A percentile compares a stretch with the other conserved stretches of the same genome.
These are phyloP conservation scores for Pseudococcus viburni DNA, from an alignment of 2,888 invertebrate genomes.

Conservation along the genomic window DNA sequence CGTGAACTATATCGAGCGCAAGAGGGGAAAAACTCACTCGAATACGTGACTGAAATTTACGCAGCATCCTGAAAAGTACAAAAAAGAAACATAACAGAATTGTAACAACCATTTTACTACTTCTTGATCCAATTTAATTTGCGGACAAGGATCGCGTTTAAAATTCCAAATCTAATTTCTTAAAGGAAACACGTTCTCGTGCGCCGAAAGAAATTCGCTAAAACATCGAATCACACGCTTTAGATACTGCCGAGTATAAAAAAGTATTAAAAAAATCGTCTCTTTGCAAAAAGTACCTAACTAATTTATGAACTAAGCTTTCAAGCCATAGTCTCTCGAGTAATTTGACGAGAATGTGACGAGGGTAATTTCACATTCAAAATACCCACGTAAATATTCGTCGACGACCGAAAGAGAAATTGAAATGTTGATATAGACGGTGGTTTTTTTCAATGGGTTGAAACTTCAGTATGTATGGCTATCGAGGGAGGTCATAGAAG, in stretches of 20 bases:
- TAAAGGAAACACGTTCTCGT: constrained; percentile 13
- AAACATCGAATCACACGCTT: background rate
- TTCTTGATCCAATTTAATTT: constrained; percentile 23
- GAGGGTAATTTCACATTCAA: background rate
- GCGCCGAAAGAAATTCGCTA: background rate
- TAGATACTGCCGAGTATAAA: background rate
- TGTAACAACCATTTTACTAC: constrained; percentile 19
- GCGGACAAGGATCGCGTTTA: constrained; percentile 19
- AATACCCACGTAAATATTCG: background rate
- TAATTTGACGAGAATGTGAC: background rate
- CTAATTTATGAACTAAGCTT: background rate
- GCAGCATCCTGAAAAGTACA: background rate
- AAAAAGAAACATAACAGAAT: background rate
- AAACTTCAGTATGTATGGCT: too few relatives aligned
- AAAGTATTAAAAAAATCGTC: background rate
- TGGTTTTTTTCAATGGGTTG: too few relatives aligned
- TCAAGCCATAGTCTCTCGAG: background rate
- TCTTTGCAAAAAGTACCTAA: too few relatives aligned
- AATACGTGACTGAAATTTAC: constrained; percentile 34
- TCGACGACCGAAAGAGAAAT: too few relatives aligned
- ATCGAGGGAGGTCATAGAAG: too few relatives aligned
- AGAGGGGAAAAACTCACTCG: background rate
- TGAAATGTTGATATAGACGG: too few relatives aligned
- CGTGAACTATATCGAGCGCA: background rate
- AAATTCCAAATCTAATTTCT: constrained; percentile 1